These are phyloP conservation scores for Chymomyza amoena DNA, from an alignment of 2,888 invertebrate genomes.

Conservation along the genomic window DNA sequence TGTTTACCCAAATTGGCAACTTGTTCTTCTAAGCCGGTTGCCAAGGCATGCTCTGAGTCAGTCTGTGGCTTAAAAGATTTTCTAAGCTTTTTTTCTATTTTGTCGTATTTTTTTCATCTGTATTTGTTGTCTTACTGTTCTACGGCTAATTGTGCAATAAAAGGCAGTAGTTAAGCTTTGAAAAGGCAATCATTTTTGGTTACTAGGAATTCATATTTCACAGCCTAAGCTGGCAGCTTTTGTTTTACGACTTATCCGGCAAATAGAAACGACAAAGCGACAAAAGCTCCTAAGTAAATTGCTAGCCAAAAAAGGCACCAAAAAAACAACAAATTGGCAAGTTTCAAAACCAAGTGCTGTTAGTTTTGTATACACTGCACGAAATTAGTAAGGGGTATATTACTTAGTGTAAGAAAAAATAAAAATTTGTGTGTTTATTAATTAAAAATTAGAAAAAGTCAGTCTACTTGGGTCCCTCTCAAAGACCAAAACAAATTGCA, in stretches of 20 bases:
- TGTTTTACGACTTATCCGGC: background rate
- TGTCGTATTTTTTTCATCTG: slow-evolving; percentile 21
- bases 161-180: slow-evolving; percentile 21
- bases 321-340: background rate
- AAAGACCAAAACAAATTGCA: no score
- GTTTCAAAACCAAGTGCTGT: background rate
- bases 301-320: background rate
- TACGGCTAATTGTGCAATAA: slow-evolving; percentile 51
- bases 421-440: no score
- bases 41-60: slow-evolving; percentile 18
- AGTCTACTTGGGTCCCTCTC: no score
- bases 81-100: slow-evolving; percentile 11
- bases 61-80: slow-evolving; percentile 9
- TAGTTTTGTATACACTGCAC: background rate
- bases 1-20: slow-evolving; percentile 51
- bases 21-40: slow-evolving; percentile 42
- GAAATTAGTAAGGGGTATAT: no score
- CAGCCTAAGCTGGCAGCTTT: slow-evolving; percentile 2
- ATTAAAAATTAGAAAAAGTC: no score
- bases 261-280: slow-evolving; percentile 1
- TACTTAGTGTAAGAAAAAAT: no score
- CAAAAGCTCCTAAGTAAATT: background rate
- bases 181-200: slow-evolving; percentile 17
- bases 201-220: slow-evolving; percentile 20
- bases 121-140: background rate